These are phyloP conservation scores for Drosophila dunni DNA, from an alignment of 1,140 invertebrate genomes.

Conservation along the genomic window DNA sequence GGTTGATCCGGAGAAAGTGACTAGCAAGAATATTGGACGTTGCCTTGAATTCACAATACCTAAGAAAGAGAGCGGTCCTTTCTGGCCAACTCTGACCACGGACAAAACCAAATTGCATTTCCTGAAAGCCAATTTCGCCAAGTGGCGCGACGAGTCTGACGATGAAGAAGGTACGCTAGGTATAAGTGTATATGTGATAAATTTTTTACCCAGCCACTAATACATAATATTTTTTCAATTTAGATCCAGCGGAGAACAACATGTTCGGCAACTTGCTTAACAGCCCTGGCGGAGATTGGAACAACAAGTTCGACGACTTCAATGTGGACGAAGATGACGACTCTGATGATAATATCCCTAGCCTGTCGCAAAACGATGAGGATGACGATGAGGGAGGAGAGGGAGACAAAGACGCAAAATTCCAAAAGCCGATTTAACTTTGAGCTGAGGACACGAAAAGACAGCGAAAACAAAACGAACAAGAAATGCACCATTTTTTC, in stretches of 20 bases:
- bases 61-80: slow-evolving; percentile 87
- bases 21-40: slow-evolving; percentile 89
- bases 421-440: slow-evolving; percentile 63
- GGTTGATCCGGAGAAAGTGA: slow-evolving; percentile 92
- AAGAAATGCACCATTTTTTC: slow-evolving; percentile 63
- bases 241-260: slow-evolving; percentile 63
- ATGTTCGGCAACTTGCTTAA: slow-evolving; percentile 65
- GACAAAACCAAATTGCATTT: slow-evolving; percentile 96
- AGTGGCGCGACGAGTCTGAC: slow-evolving; percentile 97
- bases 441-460: slow-evolving; percentile 56
- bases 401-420: slow-evolving; percentile 68
- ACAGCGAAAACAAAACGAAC: slow-evolving; percentile 60
- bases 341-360: slow-evolving; percentile 80
- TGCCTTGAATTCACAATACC: slow-evolving; percentile 91
- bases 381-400: slow-evolving; percentile 71
- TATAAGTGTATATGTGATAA: too few relatives aligned
- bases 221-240: background rate
- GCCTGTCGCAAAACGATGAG: slow-evolving; percentile 79
- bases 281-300: slow-evolving; percentile 65
- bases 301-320: slow-evolving; percentile 79
- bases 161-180: slow-evolving; percentile 85
- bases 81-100: slow-evolving; percentile 94
- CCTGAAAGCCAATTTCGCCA: slow-evolving; percentile 98
- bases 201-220: background rate
- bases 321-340: slow-evolving; percentile 78